Conservation (phyloP, 1,140 invertebrate species). For the Pseudomyrmex dendroicus region DNA sequence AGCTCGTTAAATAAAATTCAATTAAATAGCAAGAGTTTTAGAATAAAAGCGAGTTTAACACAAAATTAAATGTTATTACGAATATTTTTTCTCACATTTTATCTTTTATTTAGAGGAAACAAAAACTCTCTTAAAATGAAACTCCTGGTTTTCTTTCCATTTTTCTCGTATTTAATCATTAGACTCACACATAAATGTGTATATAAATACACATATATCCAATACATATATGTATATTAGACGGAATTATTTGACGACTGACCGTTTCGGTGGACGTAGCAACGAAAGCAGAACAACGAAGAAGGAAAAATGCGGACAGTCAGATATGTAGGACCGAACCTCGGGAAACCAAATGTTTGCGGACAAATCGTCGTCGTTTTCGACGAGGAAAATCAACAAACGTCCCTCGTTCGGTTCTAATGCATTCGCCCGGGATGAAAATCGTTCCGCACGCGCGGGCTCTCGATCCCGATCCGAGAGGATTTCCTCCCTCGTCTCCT, state of each 20-base stretch:
- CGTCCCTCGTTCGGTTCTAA: constrained; percentile 60
- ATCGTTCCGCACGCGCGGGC: constrained; percentile 60
- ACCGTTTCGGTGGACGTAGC: background rate
- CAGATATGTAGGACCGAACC: constrained; percentile 58
- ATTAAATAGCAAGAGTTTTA: background rate
- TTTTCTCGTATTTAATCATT: constrained; percentile 62
- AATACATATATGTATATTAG: background rate
- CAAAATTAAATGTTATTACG: background rate
- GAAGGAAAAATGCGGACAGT: constrained; percentile 67
- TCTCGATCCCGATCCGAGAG: constrained; percentile 36
- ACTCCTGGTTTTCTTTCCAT: background rate
- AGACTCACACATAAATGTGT: too few species aligned
- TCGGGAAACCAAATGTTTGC: constrained; percentile 71
- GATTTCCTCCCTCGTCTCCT: background rate
- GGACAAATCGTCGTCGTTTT: constrained; percentile 72
- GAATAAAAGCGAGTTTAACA: background rate
- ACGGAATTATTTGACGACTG: constrained; percentile 26
- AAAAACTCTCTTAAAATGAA: background rate
- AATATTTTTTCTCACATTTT: background rate
- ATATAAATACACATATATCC: background rate
- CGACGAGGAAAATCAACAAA: constrained; percentile 71
- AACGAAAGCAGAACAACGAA: background rate
- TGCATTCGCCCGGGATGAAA: constrained; percentile 60
- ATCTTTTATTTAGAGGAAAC: background rate
- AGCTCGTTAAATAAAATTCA: background rate